These are phyloP conservation scores for Drosophila heteroneura DNA, from an alignment of 2,888 invertebrate species.

Conservation along the genomic window DNA sequence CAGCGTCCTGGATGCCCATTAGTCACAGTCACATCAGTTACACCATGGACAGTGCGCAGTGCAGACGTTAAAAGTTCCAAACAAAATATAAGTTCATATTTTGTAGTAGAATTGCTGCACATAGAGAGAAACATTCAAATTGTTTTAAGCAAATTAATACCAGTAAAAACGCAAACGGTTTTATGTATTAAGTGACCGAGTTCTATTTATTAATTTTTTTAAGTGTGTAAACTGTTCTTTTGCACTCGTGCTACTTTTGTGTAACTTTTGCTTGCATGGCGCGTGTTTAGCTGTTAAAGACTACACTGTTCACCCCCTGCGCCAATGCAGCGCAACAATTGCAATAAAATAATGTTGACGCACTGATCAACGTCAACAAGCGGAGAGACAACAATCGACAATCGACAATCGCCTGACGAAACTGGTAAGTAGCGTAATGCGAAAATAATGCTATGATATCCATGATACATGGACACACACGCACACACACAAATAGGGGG, in stretches of 20 bases:
- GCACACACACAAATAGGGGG: slow-evolving; percentile 3
- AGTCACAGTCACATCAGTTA: slow-evolving; percentile 55
- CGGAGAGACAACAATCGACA: slow-evolving; percentile 24
- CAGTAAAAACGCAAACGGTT: slow-evolving; percentile 3
- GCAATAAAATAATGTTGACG: slow-evolving; percentile 50
- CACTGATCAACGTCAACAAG: slow-evolving; percentile 31
- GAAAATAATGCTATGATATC: slow-evolving; percentile 18
- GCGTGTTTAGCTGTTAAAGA: slow-evolving; percentile 26
- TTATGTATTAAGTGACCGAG: neutral
- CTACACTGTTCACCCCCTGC: slow-evolving; percentile 20
- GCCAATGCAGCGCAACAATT: slow-evolving; percentile 53
- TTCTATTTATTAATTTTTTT: slow-evolving; percentile 6
- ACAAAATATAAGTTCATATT: neutral
- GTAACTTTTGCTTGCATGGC: slow-evolving; percentile 26
- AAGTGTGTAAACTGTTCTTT: slow-evolving; percentile 6
- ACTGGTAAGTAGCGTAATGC: slow-evolving; percentile 35
- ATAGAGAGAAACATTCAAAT: slow-evolving; percentile 13
- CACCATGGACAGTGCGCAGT: slow-evolving; percentile 68
- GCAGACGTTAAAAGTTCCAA: slow-evolving; percentile 33
- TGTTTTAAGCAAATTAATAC: neutral
- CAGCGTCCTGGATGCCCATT: slow-evolving; percentile 58
- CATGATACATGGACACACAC: slow-evolving; percentile 15
- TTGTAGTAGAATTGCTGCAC: slow-evolving; percentile 36
- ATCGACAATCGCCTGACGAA: slow-evolving; percentile 18
- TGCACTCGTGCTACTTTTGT: neutral